Evolutionary conservation across 1,140 invertebrate genomes (phyloP).

Genomic region (Panagrolaimus sp.): DNA sequence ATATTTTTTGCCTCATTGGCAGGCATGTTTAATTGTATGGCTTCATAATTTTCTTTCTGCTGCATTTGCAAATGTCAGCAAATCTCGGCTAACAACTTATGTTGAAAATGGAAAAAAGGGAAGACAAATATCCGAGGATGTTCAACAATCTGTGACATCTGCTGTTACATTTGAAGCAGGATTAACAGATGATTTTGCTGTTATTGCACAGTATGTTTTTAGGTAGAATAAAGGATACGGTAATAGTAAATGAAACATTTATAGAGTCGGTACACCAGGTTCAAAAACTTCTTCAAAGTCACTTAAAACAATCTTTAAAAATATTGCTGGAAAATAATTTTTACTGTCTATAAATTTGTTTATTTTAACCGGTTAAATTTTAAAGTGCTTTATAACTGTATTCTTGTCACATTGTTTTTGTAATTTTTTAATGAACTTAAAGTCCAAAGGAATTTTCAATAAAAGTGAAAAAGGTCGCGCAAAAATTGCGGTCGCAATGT

Average conservation of each 20-base stretch:
- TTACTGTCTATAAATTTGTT: background rate
- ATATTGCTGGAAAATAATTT: background rate
- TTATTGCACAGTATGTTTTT: constrained; percentile 73
- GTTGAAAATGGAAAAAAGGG: constrained; percentile 65
- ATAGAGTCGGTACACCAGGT: constrained; percentile 1
- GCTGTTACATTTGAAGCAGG: constrained; percentile 64
- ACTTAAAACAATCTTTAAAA: constrained; percentile 11
- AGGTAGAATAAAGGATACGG: background rate
- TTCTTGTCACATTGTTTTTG: too few relatives aligned
- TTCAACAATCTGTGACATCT: constrained; percentile 20
- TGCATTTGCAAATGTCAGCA: constrained; percentile 66
- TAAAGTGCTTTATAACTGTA: too few relatives aligned
- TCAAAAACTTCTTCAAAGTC: background rate
- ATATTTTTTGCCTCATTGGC: constrained; percentile 87
- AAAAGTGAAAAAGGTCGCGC: too few relatives aligned
- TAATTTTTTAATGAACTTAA: too few relatives aligned
- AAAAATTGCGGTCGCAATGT: too few relatives aligned
- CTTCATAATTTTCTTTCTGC: constrained; percentile 86
- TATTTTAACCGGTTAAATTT: background rate
- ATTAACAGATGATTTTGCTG: constrained; percentile 84
- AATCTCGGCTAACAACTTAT: constrained; percentile 63
- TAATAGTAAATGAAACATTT: constrained; percentile 11
- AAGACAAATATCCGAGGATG: constrained; percentile 11
- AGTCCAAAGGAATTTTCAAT: too few relatives aligned
- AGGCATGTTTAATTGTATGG: constrained; percentile 85